Conservation (phyloP, 2,113 vertebrate genomes). For the Benitochromis conjunctus region DNA sequence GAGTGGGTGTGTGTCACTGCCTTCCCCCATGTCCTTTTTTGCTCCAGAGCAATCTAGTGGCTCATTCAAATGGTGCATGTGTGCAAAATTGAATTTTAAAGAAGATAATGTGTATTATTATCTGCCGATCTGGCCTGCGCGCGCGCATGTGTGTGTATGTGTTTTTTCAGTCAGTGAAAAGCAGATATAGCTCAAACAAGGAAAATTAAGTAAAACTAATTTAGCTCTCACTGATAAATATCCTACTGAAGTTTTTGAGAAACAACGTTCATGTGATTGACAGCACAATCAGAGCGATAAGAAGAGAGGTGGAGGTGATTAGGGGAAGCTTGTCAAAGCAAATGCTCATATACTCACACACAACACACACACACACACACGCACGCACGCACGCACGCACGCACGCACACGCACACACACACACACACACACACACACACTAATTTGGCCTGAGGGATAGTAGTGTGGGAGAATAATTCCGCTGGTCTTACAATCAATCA, state of each 20-base stretch:
- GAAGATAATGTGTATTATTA: background rate
- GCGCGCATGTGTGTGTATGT: background rate
- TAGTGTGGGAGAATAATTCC: background rate
- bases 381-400: background rate
- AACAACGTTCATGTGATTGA: constrained; percentile 17
- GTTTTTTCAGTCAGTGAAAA: background rate
- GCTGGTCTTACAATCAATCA: constrained; percentile 35
- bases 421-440: background rate
- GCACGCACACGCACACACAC: background rate
- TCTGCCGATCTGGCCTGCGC: background rate
- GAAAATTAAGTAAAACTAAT: background rate
- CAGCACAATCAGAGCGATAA: constrained; percentile 5
- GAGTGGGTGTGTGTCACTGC: background rate
- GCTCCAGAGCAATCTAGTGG: background rate
- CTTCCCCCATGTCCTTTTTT: background rate
- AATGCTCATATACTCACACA: background rate
- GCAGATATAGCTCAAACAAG: background rate
- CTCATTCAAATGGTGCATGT: background rate
- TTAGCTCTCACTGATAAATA: background rate
- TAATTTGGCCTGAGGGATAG: background rate
- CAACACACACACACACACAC: background rate
- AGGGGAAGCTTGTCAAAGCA: constrained; percentile 5
- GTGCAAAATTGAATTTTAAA: background rate
- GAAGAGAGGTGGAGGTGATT: constrained; percentile 16
- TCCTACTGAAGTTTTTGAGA: background rate